Percentiles rank a stretch among this genome's conserved stretches.
Evolutionary conservation across 1,140 invertebrate species (phyloP).

Genomic region (Apocrypta bakeri): DNA sequence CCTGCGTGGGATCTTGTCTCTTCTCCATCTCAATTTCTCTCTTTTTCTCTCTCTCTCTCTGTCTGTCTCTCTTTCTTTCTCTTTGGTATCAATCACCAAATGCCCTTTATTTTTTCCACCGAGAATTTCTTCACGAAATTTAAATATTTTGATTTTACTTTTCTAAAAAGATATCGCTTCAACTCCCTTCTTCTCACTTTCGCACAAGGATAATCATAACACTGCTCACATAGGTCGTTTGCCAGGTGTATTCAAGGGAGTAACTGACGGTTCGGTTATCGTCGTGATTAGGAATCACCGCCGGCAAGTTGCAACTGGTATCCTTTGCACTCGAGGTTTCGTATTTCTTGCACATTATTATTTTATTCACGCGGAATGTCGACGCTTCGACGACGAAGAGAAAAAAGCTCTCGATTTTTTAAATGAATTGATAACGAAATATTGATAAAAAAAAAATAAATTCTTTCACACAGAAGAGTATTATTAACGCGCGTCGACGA

Average conservation of each 20-base stretch:
- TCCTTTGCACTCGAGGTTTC: neutral
- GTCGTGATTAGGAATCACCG: neutral
- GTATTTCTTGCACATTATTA: slow-evolving; percentile 59
- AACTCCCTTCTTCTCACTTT: slow-evolving; percentile 43
- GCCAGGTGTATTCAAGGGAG: slow-evolving; percentile 64
- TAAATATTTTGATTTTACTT: no score
- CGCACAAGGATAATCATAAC: slow-evolving; percentile 62
- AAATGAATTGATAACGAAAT: slow-evolving; percentile 3
- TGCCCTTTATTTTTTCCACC: no score
- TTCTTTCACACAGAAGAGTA: neutral
- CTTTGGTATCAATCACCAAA: no score
- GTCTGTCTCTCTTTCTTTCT: no score
- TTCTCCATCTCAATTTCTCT: slow-evolving; percentile 36
- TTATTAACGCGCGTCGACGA: neutral
- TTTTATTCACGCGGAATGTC: no score
- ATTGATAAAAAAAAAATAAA: slow-evolving; percentile 1
- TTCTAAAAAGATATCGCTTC: neutral
- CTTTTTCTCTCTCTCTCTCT: no score
- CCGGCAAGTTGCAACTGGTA: slow-evolving; percentile 3
- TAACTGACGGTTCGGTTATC: slow-evolving; percentile 58
- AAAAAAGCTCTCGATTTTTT: no score
- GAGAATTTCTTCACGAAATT: no score
- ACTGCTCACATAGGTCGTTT: slow-evolving; percentile 61
- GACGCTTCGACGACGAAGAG: neutral
- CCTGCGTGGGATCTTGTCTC: slow-evolving; percentile 55